phyloP scores from a whole-genome alignment of 2,113 vertebrate species.

The Misgurnus mizolepis region DNA sequence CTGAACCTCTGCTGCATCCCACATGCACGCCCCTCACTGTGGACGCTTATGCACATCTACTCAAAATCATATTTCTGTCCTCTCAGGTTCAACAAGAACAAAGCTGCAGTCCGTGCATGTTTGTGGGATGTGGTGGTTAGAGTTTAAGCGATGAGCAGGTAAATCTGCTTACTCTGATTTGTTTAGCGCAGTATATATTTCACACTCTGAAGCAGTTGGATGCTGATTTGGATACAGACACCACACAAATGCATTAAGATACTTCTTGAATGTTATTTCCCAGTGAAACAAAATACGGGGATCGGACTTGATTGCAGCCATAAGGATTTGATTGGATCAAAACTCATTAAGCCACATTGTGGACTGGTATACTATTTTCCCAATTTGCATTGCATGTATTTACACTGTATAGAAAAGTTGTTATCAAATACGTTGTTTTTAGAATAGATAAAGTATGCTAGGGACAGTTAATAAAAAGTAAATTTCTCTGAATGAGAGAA shows the following conservation, averaged over 20 bases:
- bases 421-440: neutral
- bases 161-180: neutral
- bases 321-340: neutral
- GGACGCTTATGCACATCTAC: neutral
- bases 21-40: conserved; percentile 33
- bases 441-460: neutral
- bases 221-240: neutral
- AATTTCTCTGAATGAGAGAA: neutral
- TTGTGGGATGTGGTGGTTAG: neutral
- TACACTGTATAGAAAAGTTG: too few species aligned
- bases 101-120: neutral
- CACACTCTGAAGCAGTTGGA: neutral
- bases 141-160: neutral
- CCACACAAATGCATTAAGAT: neutral
- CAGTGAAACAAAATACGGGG: neutral
- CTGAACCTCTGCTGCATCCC: conserved; percentile 48
- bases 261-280: neutral
- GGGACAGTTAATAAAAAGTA: neutral
- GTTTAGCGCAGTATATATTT: neutral
- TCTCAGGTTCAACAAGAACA: neutral
- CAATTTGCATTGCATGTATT: neutral
- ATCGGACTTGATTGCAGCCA: neutral
- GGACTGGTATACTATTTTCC: neutral
- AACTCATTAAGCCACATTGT: neutral
- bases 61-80: neutral